Conservation (phyloP, 1,140 invertebrate genomes). For the Ptiloglossa arizonensis region DNA sequence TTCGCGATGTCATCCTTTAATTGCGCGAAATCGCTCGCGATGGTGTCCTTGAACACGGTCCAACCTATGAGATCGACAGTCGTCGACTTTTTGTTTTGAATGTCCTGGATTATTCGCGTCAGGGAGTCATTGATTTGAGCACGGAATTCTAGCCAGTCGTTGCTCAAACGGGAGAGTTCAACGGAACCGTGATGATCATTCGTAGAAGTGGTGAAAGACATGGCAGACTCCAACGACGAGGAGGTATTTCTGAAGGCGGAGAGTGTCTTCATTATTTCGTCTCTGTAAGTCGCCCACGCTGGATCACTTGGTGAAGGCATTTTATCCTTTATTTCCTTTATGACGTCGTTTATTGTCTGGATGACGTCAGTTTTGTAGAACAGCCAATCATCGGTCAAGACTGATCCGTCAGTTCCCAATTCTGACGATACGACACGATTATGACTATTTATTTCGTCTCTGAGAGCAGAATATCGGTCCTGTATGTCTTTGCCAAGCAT, state of each 20-base stretch:
- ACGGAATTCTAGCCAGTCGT: constrained; percentile 49
- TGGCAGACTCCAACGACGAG: neutral
- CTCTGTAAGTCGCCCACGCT: constrained; percentile 47
- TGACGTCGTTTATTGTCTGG: constrained; percentile 13
- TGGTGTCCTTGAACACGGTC: constrained; percentile 22
- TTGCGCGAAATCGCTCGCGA: constrained; percentile 35
- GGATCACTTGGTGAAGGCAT: constrained; percentile 37
- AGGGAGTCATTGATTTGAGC: constrained; percentile 41
- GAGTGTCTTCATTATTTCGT: constrained; percentile 45
- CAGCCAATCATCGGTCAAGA: constrained; percentile 21
- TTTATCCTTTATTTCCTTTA: constrained; percentile 27
- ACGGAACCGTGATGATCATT: too few species aligned
- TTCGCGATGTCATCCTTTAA: constrained; percentile 35
- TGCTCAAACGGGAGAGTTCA: constrained; percentile 12
- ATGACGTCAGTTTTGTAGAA: constrained; percentile 33
- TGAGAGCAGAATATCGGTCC: constrained; percentile 18
- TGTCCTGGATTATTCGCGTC: neutral
- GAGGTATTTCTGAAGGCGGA: constrained; percentile 8
- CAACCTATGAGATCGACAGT: constrained; percentile 33
- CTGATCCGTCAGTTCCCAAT: neutral
- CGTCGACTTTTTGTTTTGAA: constrained; percentile 17
- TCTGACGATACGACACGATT: neutral
- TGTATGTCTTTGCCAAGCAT: constrained; percentile 32
- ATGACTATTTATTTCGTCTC: neutral
- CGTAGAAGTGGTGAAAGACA: too few species aligned